Conservation (phyloP, 2,797 vertebrate species). For the Takifugu rubripes region DNA sequence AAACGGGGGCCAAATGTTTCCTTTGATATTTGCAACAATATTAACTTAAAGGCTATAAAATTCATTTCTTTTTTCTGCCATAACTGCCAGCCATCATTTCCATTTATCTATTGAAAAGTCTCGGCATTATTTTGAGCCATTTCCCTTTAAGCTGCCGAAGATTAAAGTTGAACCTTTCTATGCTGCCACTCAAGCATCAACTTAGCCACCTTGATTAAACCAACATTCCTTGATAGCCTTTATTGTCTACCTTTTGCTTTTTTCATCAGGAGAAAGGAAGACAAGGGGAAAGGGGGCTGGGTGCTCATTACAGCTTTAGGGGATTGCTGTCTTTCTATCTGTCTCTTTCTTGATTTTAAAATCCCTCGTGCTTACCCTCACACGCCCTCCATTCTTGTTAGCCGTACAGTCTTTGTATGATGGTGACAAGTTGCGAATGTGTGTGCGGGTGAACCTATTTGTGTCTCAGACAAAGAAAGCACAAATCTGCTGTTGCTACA, state of each 20-base stretch:
- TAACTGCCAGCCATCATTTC: conserved; percentile 14
- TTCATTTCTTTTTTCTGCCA: conserved; percentile 4
- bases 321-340: conserved; percentile 54
- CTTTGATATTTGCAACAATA: too few relatives aligned
- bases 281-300: conserved; percentile 5
- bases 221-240: conserved; percentile 42
- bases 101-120: conserved; percentile 12
- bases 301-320: conserved; percentile 51
- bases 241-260: conserved; percentile 42
- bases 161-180: conserved; percentile 35
- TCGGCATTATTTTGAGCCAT: conserved; percentile 18
- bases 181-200: conserved; percentile 31
- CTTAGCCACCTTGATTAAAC: conserved; percentile 33
- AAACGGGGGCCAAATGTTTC: neutral
- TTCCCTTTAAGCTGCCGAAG: conserved; percentile 24
- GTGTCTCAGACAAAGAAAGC: conserved; percentile 12
- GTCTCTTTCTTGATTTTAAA: conserved; percentile 49
- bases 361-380: conserved; percentile 31
- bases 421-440: conserved; percentile 33
- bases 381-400: conserved; percentile 37
- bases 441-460: conserved; percentile 3
- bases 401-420: conserved; percentile 56
- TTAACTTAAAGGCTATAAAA: too few relatives aligned
- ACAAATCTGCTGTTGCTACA: conserved; percentile 28
- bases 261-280: conserved; percentile 40